Evolutionary conservation across 2,797 vertebrate species (phyloP), one percentile per base, ranked within the genome.

Genomic region (Falco berigora): DNA sequence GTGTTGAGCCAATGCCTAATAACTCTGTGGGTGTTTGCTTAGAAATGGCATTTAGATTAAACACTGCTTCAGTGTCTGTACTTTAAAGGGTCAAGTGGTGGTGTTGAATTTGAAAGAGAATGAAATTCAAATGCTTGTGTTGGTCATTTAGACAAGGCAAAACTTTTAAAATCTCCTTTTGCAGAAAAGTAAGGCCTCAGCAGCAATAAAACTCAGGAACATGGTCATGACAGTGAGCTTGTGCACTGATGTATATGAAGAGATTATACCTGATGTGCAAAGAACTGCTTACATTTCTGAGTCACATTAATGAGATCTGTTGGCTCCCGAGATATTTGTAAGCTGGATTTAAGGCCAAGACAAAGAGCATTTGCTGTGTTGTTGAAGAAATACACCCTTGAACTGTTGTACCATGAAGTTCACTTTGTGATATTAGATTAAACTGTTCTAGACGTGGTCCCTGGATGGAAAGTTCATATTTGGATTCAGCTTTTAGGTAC

Each of bases 21-120:
- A 80, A 72, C 50, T 78, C 92, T 15, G 88, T 88, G 84, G 94
- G 94, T 92, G 90, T 94, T 92, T 44, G 72, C 93, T 84, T 53
- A 55, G 72, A 88, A 93, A 73, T 96, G 90, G 71, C 86, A 89
- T 96, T 92, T 94, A 75, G 62, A 88, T 96, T 95, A 93, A 96
- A 92, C 66, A 73, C 25, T 16, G 53, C 61, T 81, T 64, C 42
- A 62, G 72, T 67, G 24, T 64, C 78, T 86, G 36, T 71, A 18
- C 76, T 93, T 95, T 36, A 86, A 90, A 94, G 85, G 89, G 82
- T 95, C 90, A 91, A 64, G 36, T 28, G 68, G 19, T 89, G 40
- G 20, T 72, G 67, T 3, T 80, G 67, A 82, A 61, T 80, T 74
- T 53, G 50, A 78, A 85, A 86, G 49, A 76, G 68, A 50, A 89